Base-by-base conservation (phyloP, 2,797 vertebrate genomes). In the Falco naumanni region DNA sequence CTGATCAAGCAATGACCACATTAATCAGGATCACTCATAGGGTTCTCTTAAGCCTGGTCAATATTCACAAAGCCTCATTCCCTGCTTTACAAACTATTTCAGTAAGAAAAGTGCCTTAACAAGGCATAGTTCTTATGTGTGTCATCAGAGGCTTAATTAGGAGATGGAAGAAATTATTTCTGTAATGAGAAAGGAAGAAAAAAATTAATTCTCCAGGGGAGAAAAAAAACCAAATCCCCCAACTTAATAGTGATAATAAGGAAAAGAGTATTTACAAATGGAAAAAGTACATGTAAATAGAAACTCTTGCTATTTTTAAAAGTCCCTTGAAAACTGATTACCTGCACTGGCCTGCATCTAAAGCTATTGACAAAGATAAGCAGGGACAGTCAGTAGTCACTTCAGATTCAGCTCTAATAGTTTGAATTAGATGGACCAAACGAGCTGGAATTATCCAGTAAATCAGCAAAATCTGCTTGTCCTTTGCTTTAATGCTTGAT, bases 401-500 rank as follows among this genome's bases (percentile, higher is more conserved):
- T 94, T 97, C 61, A 33, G 48, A 96, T 97, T 93, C 79, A 25
- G 48, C 72, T 94, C 91, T 68, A 88, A 89, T 43, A 64, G 48
- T 76, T 91, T 85, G 92, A 95, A 93, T 94, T 91, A 95, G 89
- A 91, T 95, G 91, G 88, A 91, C 91, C 92, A 96, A 97, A 95
- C n/a, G 17, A 97, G 91, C 76, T 89, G 92, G 96, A 96, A 96
- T 97, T 97, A 96, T 96, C 95, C 91, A 88, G 95, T 96, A 97
- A 96, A 97, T 95, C 96, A 96, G 89, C 91, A 97, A 96, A 97
- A 97, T 96, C 96, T 96, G 91, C 95, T 96, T 96, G 92, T 90
- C 91, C 51, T 92, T 87, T 9, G 19, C 84, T 53, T 89, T 95
- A 95, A 88, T 59, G 92, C 86, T 85, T 96, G 96, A 97, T 96